phyloP scores from a whole-genome alignment of 2,797 vertebrate species.

The Mycteria americana region DNA sequence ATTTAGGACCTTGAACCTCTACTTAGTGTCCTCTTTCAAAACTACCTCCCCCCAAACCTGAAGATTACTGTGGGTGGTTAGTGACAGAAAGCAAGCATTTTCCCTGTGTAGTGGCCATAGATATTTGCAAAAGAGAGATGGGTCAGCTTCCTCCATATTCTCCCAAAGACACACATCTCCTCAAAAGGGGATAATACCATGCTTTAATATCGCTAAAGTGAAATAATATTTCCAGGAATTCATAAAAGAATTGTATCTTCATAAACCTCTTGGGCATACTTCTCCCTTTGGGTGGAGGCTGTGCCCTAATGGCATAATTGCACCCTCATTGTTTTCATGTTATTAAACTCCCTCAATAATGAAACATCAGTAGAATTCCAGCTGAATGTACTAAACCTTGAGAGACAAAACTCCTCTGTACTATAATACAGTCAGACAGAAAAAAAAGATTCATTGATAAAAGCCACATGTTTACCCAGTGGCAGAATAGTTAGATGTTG shows the following conservation, averaged over 20 bases:
- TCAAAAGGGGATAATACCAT: neutral
- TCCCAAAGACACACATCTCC: neutral
- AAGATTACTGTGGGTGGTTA: neutral
- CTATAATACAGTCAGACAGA: neutral
- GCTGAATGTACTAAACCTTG: neutral
- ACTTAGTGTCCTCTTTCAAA: neutral
- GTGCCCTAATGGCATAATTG: neutral
- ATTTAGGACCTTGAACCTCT: neutral
- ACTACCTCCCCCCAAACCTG: neutral
- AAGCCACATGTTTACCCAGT: conserved; percentile 20
- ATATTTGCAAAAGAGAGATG: neutral
- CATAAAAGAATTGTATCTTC: neutral
- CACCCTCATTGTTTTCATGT: neutral
- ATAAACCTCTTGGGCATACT: neutral
- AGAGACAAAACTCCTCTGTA: neutral
- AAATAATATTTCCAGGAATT: neutral
- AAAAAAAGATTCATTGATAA: neutral
- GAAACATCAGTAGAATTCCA: neutral
- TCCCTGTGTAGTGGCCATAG: neutral
- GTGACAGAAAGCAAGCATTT: neutral
- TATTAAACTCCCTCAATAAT: neutral
- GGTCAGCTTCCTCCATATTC: neutral
- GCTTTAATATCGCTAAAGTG: neutral
- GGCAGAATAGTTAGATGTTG: conserved; percentile 5
- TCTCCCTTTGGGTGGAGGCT: neutral